Percentiles rank a stretch among this genome's conserved stretches.
phyloP scores from a whole-genome alignment of 1,140 invertebrate genomes.

The Ericerus pela region DNA sequence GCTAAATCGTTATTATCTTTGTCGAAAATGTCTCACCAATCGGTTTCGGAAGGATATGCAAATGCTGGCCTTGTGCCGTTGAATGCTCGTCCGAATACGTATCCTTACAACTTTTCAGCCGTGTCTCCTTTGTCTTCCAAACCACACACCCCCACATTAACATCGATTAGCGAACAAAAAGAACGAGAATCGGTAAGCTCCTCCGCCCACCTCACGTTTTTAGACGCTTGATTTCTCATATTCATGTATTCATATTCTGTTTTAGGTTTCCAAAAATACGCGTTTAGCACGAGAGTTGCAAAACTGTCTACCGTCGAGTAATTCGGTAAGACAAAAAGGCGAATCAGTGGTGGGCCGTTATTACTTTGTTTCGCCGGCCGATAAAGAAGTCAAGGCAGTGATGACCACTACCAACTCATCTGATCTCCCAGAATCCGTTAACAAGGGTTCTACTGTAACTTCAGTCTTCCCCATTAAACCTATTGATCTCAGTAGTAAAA shows the following conservation, averaged over 20 bases:
- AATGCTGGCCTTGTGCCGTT: conserved; percentile 35
- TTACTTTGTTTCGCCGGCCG: not conserved
- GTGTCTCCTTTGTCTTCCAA: not conserved
- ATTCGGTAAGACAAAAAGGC: not conserved
- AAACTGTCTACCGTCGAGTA: not conserved
- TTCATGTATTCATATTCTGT: not conserved
- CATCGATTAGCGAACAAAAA: conserved; percentile 21
- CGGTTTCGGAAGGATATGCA: conserved; percentile 24
- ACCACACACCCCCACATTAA: conserved; percentile 20
- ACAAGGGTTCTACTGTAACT: too few species aligned
- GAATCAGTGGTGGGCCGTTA: not conserved
- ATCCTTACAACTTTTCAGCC: conserved; percentile 40
- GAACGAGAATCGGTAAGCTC: conserved; percentile 22
- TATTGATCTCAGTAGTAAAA: too few species aligned
- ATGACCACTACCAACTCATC: not conserved
- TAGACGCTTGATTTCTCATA: not conserved
- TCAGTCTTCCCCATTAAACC: too few species aligned
- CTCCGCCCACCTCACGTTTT: not conserved
- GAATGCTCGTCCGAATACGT: conserved; percentile 40
- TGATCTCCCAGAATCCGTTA: conserved; percentile 8
- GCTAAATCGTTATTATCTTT: conserved; percentile 70
- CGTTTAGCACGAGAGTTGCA: conserved; percentile 19
- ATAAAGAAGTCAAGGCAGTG: not conserved
- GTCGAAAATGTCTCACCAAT: conserved; percentile 31
- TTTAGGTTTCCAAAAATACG: conserved; percentile 21